phyloP scores from a whole-genome alignment of 2,797 vertebrate species.

The Otolemur crassicaudatus region DNA sequence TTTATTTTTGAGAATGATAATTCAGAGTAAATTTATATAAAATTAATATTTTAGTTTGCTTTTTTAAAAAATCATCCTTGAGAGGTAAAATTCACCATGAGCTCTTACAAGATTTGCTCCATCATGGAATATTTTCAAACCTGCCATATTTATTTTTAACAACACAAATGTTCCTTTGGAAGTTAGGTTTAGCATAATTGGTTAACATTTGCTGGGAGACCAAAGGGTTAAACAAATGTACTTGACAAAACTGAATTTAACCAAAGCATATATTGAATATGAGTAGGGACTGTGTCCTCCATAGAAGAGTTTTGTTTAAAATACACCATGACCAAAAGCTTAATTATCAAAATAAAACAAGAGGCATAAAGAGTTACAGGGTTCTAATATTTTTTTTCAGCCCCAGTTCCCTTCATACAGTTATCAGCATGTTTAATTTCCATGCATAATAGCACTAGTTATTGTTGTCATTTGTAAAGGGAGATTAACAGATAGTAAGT shows the following conservation, averaged over 20 bases:
- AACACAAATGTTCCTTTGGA: constrained; percentile 53
- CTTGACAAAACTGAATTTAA: constrained; percentile 88
- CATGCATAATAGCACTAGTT: constrained; percentile 87
- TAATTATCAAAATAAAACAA: constrained; percentile 89
- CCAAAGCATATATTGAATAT: constrained; percentile 88
- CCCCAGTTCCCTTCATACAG: constrained; percentile 85
- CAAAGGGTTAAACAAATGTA: constrained; percentile 85
- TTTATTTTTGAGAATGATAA: constrained; percentile 51
- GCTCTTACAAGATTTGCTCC: constrained; percentile 7
- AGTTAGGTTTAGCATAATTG: constrained; percentile 85
- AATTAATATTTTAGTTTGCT: constrained; percentile 41
- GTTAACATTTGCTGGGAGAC: constrained; percentile 84
- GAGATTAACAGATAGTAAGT: constrained; percentile 90
- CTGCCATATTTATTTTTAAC: constrained; percentile 36
- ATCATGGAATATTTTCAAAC: constrained; percentile 46
- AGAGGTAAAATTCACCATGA: neutral
- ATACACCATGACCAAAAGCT: constrained; percentile 82
- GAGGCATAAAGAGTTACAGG: constrained; percentile 83
- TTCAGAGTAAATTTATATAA: constrained; percentile 28
- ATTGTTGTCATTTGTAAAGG: constrained; percentile 89
- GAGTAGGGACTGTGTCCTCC: constrained; percentile 84
- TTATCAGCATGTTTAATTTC: constrained; percentile 90
- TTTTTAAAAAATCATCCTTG: neutral
- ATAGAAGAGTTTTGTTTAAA: constrained; percentile 87
- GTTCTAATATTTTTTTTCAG: constrained; percentile 85